A percentile compares a stretch with the other conserved stretches of the same genome.
These are phyloP conservation scores for Conus ventricosus DNA, from an alignment of 1,140 invertebrate genomes.

Conservation along the genomic window DNA sequence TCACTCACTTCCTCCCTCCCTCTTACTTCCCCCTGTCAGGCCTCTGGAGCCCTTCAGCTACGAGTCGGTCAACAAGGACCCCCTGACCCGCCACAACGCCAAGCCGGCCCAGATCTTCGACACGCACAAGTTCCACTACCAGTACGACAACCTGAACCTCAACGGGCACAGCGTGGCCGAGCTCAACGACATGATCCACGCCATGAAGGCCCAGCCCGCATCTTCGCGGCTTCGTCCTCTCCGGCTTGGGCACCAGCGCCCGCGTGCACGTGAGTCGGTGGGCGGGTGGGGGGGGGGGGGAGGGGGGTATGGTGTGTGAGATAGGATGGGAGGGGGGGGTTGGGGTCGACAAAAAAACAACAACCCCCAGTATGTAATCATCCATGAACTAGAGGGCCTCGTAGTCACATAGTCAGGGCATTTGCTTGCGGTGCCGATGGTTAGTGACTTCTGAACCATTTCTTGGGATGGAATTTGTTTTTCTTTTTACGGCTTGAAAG, in stretches of 20 bases:
- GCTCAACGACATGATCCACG: constrained; percentile 26
- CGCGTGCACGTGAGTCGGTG: constrained; percentile 23
- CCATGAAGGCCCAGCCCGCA: constrained; percentile 6
- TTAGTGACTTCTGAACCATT: no score
- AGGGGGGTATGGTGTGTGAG: no score
- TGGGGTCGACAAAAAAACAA: background rate
- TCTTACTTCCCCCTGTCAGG: background rate
- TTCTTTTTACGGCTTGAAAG: no score
- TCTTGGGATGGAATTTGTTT: no score
- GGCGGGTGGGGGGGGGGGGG: no score
- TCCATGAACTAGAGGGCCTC: no score
- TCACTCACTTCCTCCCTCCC: background rate
- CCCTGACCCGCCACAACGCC: constrained; percentile 11
- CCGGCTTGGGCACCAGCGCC: constrained; percentile 34
- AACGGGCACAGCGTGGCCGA: constrained; percentile 35
- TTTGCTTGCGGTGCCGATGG: no score
- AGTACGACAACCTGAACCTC: constrained; percentile 41
- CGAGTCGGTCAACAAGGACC: constrained; percentile 34
- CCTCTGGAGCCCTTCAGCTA: constrained; percentile 44
- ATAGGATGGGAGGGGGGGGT: background rate
- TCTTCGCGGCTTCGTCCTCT: constrained; percentile 41
- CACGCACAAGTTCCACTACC: constrained; percentile 35
- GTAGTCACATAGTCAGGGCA: no score
- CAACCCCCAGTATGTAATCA: no score
- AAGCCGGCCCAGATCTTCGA: constrained; percentile 27